Evolutionary conservation across 2,113 vertebrate species (phyloP).

Genomic region (Nematolebias whitei): DNA sequence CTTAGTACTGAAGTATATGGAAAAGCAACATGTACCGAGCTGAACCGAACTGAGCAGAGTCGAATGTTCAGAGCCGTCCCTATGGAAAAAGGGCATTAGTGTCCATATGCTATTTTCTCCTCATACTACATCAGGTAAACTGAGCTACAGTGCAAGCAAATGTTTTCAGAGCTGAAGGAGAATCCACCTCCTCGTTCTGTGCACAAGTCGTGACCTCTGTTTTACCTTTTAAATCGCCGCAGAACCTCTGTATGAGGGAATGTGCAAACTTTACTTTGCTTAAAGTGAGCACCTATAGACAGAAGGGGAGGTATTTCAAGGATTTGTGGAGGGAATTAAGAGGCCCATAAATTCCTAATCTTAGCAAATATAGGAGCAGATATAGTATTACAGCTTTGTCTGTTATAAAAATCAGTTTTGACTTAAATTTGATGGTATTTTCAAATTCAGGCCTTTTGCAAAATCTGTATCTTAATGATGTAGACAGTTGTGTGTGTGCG

Average conservation of each 20-base stretch:
- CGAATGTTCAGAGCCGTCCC: too few relatives aligned
- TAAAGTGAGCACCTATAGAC: constrained; percentile 42
- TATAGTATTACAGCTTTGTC: background rate
- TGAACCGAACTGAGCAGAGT: too few relatives aligned
- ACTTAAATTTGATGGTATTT: too few relatives aligned
- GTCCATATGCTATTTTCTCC: constrained; percentile 60
- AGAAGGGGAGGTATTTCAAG: constrained; percentile 1
- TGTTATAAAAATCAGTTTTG: background rate
- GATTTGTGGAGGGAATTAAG: background rate
- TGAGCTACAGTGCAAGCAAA: constrained; percentile 51
- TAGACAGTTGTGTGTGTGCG: background rate
- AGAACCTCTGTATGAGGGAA: constrained; percentile 36
- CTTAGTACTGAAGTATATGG: too few relatives aligned
- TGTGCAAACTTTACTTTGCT: constrained; percentile 54
- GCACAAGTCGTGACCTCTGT: constrained; percentile 53
- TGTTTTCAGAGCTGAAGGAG: constrained; percentile 30
- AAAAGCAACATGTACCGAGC: too few relatives aligned
- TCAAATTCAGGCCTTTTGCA: background rate
- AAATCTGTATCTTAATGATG: background rate
- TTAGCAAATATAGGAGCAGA: background rate
- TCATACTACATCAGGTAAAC: constrained; percentile 40
- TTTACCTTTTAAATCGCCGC: constrained; percentile 69
- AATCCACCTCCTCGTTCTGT: too few relatives aligned
- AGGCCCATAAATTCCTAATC: constrained; percentile 25
- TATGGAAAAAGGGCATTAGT: constrained; percentile 52